A percentile compares a stretch with the other conserved stretches of the same genome.
Conservation (phyloP, 2,113 vertebrate genomes). For the Tringa solitaria region DNA sequence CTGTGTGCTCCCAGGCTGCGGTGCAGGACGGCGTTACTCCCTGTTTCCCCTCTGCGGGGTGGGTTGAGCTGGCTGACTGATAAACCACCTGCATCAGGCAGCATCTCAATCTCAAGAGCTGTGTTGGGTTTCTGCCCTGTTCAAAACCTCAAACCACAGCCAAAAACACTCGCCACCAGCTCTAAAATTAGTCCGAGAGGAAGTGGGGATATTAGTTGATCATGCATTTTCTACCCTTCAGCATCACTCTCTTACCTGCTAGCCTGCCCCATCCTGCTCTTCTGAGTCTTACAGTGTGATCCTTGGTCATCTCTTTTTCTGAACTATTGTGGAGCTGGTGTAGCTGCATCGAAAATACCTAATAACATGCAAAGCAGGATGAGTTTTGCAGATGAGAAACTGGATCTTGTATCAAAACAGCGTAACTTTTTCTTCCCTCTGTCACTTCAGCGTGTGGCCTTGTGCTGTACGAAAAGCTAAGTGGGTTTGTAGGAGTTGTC, state of each 20-base stretch:
- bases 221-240: background rate
- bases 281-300: background rate
- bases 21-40: accelerated
- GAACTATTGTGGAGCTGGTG: background rate
- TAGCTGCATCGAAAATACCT: background rate
- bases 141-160: background rate
- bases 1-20: background rate
- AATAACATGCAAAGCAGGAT: accelerated
- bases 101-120: background rate
- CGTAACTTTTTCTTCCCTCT: background rate
- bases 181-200: background rate
- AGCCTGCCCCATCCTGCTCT: background rate
- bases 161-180: background rate
- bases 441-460: accelerated
- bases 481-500: background rate
- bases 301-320: background rate
- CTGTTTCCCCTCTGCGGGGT: background rate
- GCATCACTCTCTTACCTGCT: background rate
- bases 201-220: background rate
- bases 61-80: background rate
- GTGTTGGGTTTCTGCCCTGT: background rate
- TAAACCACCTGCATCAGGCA: background rate
- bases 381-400: background rate
- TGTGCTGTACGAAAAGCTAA: background rate
- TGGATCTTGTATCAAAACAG: background rate